Evolutionary conservation across 2,888 invertebrate genomes (phyloP).

Genomic region (Macaria notata): DNA sequence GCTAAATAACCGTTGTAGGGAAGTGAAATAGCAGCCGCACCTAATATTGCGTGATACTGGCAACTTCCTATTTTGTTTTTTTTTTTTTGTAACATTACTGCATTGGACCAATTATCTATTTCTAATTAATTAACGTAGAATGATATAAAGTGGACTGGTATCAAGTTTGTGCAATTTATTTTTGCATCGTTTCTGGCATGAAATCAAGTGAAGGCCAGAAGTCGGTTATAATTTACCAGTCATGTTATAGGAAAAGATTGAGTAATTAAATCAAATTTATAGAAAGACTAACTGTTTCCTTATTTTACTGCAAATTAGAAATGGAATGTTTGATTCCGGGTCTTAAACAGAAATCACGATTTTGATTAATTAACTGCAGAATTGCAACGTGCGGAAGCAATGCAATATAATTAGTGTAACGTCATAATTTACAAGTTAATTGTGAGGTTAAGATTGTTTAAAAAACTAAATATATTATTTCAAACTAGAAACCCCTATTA

Average conservation of each 20-base stretch:
- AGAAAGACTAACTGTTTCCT: constrained; percentile 23
- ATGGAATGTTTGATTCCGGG: constrained; percentile 14
- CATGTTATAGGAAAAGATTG: constrained; percentile 1
- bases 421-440: too few species aligned
- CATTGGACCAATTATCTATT: not conserved
- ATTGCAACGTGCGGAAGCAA: constrained; percentile 14
- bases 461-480: too few species aligned
- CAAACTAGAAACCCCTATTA: too few species aligned
- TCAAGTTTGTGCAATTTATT: not conserved
- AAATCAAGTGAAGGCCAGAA: constrained; percentile 6
- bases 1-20: constrained; percentile 8
- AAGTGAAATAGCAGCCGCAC: constrained; percentile 12
- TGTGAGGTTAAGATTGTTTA: too few species aligned
- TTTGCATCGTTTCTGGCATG: too few species aligned
- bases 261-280: not conserved
- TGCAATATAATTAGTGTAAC: not conserved
- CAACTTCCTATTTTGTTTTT: constrained; percentile 23
- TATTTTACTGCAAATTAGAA: constrained; percentile 16
- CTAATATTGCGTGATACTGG: constrained; percentile 21
- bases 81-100: constrained; percentile 1
- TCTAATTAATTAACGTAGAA: not conserved
- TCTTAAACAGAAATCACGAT: constrained; percentile 24
- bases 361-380: constrained; percentile 7
- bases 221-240: not conserved
- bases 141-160: not conserved